A percentile compares a stretch with the other conserved stretches of the same genome.
phyloP scores from a whole-genome alignment of 2,113 vertebrate species.

The Carassius carassius region DNA sequence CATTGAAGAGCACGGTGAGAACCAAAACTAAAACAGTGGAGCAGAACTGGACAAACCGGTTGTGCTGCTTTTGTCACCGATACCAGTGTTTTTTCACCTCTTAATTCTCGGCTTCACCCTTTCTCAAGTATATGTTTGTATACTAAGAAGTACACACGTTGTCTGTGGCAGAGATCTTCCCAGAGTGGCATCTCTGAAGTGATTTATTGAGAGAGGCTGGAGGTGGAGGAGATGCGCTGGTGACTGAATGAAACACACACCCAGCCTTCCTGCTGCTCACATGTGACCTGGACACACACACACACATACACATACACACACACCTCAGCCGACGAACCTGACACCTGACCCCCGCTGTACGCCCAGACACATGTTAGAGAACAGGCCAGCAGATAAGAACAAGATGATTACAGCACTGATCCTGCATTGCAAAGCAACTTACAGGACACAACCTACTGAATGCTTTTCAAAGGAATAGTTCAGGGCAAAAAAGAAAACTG shows the following conservation, averaged over 20 bases:
- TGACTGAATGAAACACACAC: slow-evolving; percentile 41
- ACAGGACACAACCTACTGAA: background rate
- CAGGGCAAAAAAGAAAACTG: too few species aligned
- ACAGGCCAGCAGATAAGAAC: slow-evolving; percentile 33
- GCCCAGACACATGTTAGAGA: slow-evolving; percentile 19
- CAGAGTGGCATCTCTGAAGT: slow-evolving; percentile 17
- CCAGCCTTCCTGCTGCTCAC: slow-evolving; percentile 1
- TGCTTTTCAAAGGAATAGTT: background rate
- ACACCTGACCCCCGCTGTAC: slow-evolving; percentile 41
- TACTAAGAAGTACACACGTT: slow-evolving; percentile 17
- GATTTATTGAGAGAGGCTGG: slow-evolving; percentile 63
- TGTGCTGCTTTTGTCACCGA: slow-evolving; percentile 59
- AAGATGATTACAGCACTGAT: background rate
- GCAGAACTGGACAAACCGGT: slow-evolving; percentile 75
- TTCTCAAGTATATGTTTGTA: slow-evolving; percentile 46
- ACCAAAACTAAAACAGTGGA: slow-evolving; percentile 62
- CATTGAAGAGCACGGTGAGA: slow-evolving; percentile 64
- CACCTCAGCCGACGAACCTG: background rate
- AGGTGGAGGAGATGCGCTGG: slow-evolving; percentile 49
- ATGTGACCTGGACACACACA: slow-evolving; percentile 27
- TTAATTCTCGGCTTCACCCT: slow-evolving; percentile 48
- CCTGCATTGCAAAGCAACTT: slow-evolving; percentile 6
- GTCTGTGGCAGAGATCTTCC: slow-evolving; percentile 11
- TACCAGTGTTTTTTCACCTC: slow-evolving; percentile 42
- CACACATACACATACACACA: slow-evolving; percentile 31